Conservation (phyloP, 2,113 vertebrate species). For the Clarias macrocephalus region DNA sequence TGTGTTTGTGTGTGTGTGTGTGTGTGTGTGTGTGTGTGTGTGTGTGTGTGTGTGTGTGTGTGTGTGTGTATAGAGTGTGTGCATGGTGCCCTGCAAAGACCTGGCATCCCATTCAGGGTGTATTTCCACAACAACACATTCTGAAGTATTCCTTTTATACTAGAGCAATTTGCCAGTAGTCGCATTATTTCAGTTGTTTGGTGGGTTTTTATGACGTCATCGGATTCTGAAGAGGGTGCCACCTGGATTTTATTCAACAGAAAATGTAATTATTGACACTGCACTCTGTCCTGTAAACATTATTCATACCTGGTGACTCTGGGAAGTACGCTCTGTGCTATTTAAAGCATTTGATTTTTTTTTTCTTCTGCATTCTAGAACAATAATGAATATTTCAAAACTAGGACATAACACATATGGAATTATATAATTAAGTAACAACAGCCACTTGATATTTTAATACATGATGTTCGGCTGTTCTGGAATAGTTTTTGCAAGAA, state of each 20-base stretch:
- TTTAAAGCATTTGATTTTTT: too few species aligned
- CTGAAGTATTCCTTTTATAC: too few species aligned
- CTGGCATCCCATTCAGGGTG: too few species aligned
- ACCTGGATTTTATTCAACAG: slow-evolving; percentile 15
- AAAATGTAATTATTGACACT: slow-evolving; percentile 2
- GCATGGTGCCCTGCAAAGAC: background rate
- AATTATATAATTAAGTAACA: too few species aligned
- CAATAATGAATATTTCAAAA: too few species aligned
- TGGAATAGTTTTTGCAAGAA: too few species aligned
- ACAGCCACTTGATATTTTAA: too few species aligned
- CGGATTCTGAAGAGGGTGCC: slow-evolving; percentile 9
- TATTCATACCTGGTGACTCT: slow-evolving; percentile 1
- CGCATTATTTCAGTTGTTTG: background rate
- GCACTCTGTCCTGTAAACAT: slow-evolving; percentile 1
- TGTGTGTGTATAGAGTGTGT: background rate
- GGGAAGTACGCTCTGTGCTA: background rate
- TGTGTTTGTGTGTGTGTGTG: background rate
- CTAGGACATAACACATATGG: too few species aligned
- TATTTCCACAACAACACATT: too few species aligned
- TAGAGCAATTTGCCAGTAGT: background rate
- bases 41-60: background rate
- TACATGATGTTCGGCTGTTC: too few species aligned
- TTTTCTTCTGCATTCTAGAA: too few species aligned
- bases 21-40: background rate
- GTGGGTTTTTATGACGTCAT: background rate